phyloP scores from a whole-genome alignment of 1,140 invertebrate species.

The Pygmarrhopalites habei region DNA sequence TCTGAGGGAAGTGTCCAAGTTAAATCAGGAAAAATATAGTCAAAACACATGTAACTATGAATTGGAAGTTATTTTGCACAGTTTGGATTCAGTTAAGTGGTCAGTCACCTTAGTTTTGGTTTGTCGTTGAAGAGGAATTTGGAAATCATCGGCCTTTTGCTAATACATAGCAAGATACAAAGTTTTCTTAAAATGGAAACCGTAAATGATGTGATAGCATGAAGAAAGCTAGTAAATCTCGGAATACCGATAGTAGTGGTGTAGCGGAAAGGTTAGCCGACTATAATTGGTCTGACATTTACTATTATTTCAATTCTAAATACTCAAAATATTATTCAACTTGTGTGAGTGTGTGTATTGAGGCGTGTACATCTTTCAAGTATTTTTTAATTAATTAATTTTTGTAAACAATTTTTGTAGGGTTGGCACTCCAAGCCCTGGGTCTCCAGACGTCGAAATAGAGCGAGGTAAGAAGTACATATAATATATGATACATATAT shows the following conservation, averaged over 20 bases:
- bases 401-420: conserved; percentile 12
- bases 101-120: too few species aligned
- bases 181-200: too few species aligned
- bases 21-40: too few species aligned
- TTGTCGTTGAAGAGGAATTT: too few species aligned
- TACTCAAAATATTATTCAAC: neutral
- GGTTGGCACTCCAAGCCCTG: conserved; percentile 35
- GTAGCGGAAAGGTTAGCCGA: conserved; percentile 45
- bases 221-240: conserved; percentile 38
- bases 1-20: too few species aligned
- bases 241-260: conserved; percentile 42
- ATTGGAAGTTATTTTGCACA: too few species aligned
- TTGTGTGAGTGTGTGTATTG: neutral
- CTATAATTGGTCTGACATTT: conserved; percentile 41
- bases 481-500: too few species aligned
- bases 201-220: conserved; percentile 22
- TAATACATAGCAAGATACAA: too few species aligned
- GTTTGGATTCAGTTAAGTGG: too few species aligned
- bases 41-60: too few species aligned
- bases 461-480: too few species aligned
- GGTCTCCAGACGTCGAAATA: conserved; percentile 39
- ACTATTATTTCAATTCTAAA: conserved; percentile 12
- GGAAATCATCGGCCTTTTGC: too few species aligned
- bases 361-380: neutral
- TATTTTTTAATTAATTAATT: neutral